Percentiles rank a stretch among this genome's conserved stretches.
Evolutionary conservation across 2,797 vertebrate species (phyloP).

Genomic region (Helicolenus hilgendorfi): DNA sequence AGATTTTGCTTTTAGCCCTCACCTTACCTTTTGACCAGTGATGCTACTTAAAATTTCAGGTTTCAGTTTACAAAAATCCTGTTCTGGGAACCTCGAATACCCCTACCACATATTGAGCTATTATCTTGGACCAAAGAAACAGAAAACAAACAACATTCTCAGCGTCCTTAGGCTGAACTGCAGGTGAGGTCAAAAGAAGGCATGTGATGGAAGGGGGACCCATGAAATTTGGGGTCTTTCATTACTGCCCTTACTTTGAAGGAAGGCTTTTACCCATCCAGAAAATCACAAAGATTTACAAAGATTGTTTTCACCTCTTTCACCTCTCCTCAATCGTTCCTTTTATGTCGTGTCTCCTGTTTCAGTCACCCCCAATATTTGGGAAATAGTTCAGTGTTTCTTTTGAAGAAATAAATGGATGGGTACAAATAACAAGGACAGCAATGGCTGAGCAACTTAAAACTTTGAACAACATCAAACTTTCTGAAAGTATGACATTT

Average conservation of each 20-base stretch:
- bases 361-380: conserved; percentile 16
- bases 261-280: neutral
- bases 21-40: neutral
- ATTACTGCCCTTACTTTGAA: neutral
- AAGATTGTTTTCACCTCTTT: conserved; percentile 43
- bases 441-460: conserved; percentile 10
- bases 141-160: neutral
- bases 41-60: neutral
- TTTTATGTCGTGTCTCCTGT: conserved; percentile 24
- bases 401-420: conserved; percentile 38
- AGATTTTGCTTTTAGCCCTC: neutral
- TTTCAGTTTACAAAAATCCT: neutral
- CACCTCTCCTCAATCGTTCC: conserved; percentile 16
- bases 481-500: conserved; percentile 45
- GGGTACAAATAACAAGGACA: conserved; percentile 7
- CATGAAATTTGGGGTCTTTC: neutral
- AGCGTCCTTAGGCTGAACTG: neutral
- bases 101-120: neutral
- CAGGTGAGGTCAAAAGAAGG: neutral
- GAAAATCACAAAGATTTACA: conserved; percentile 36
- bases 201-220: neutral
- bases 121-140: neutral
- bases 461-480: conserved; percentile 38
- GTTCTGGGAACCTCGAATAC: neutral
- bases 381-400: conserved; percentile 12